Evolutionary conservation across 2,797 vertebrate genomes (phyloP).

Genomic region (Argyrosomus regius): DNA sequence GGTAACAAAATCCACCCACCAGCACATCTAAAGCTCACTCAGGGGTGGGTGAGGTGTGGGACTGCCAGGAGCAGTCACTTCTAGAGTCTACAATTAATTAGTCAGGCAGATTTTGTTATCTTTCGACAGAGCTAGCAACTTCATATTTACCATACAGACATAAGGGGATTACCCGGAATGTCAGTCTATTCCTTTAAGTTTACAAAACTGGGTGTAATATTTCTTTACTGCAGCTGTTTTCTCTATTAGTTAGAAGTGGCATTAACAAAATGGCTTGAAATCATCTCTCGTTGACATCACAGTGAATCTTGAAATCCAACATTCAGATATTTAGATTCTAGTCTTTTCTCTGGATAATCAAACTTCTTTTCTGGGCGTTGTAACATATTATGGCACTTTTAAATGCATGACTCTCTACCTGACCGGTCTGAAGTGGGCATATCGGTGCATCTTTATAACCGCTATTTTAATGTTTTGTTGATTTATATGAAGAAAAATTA

Average conservation of each 20-base stretch:
- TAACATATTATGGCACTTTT: constrained; percentile 10
- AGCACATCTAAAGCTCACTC: too few relatives aligned
- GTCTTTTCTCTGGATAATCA: not conserved
- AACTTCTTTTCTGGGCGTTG: not conserved
- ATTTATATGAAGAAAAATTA: constrained; percentile 19
- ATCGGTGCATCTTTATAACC: constrained; percentile 6
- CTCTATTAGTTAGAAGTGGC: constrained; percentile 10
- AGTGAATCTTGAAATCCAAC: not conserved
- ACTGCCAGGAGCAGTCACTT: not conserved
- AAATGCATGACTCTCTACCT: constrained; percentile 32
- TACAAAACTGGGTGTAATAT: constrained; percentile 11
- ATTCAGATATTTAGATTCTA: constrained; percentile 1
- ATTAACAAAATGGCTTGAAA: constrained; percentile 22
- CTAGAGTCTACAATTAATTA: not conserved
- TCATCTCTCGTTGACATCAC: not conserved
- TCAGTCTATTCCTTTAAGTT: constrained; percentile 2
- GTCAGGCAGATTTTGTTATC: not conserved
- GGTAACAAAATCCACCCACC: too few relatives aligned
- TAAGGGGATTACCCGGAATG: not conserved
- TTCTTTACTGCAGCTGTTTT: not conserved
- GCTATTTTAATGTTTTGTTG: constrained; percentile 36
- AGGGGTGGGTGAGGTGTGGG: too few relatives aligned
- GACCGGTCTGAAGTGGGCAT: constrained; percentile 6
- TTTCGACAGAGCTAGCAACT: not conserved
- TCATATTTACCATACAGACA: not conserved